These are phyloP conservation scores for Taenioides sp. DNA, from an alignment of 2,797 vertebrate species.

Conservation along the genomic window DNA sequence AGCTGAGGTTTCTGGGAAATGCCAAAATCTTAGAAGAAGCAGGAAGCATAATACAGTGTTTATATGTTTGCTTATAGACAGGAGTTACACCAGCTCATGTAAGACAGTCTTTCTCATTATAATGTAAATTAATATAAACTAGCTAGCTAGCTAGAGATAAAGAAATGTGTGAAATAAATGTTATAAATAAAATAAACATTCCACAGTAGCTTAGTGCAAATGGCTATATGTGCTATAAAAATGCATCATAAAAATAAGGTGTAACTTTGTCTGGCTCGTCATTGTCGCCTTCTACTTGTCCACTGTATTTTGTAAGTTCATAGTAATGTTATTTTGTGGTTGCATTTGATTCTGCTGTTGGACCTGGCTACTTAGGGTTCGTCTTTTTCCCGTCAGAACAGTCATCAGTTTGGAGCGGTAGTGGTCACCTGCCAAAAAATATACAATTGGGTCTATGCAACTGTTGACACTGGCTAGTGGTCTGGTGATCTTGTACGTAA, in stretches of 20 bases:
- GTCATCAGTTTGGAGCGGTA: conserved; percentile 79
- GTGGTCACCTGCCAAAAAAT: conserved; percentile 88
- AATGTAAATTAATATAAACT: background rate
- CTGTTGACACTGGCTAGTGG: conserved; percentile 93
- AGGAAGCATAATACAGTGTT: conserved; percentile 40
- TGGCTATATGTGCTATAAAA: background rate
- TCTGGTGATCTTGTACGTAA: conserved; percentile 92
- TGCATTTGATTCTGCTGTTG: conserved; percentile 21
- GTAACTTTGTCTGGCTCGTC: background rate
- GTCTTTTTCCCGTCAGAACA: conserved; percentile 51
- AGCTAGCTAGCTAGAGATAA: too few species aligned
- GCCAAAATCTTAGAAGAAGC: conserved; percentile 41
- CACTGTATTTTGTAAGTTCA: conserved; percentile 44
- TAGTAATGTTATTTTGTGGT: conserved; percentile 39
- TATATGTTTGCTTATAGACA: background rate
- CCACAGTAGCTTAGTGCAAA: conserved; percentile 19
- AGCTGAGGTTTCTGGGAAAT: conserved; percentile 47
- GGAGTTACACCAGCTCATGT: background rate
- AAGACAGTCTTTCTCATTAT: background rate
- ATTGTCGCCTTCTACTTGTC: conserved; percentile 12
- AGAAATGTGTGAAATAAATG: too few species aligned
- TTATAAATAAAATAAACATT: background rate
- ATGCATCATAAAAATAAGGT: background rate
- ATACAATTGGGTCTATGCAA: conserved; percentile 92
- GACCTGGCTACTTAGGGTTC: conserved; percentile 19